Evolutionary conservation across 2,888 invertebrate species (phyloP), one percentile per base, ranked within the genome.

Genomic region (Isoperla grammatica): DNA sequence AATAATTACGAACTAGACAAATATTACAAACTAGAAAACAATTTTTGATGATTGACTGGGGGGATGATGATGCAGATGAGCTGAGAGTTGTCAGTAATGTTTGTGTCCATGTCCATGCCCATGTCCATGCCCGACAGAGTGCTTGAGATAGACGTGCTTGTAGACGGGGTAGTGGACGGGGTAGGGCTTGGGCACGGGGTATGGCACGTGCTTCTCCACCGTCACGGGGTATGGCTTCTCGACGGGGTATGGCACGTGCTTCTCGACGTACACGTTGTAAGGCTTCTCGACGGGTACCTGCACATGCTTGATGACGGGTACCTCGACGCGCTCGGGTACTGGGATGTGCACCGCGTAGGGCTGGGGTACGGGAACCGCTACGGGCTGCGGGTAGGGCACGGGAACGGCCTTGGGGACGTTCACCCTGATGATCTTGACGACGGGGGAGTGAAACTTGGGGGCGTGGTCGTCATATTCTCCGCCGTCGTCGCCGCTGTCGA

Each of bases 261-360:
- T 64, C 57, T 62, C 63, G 11, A 63, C 55, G 57, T 45, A 53
- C 12, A 63, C 63, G 9, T 59, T 59, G 45, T 60, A 61, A 1
- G 61, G 61, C 42, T 61, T 61, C 29, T 63, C 58, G n/a, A 63
- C 65, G 49, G 63, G 59, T 37, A 65, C 65, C 22, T 63, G 62
- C 22, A 65, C 48, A 37, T 55, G 45, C 45, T 57, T 62, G 29
- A 50, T 57, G 48, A 62, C 60, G 8, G 39, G 50, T 13, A 63
- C 61, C 29, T 57, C 57, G 9, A 60, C 60, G 13, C 39, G 54
- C 29, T 54, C 55, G 39, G 60, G 60, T 17, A 55, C 55, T n/a
- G 53, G 53, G 12, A 53, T 39, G 48, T 60, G 54, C 15, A 60
- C 55, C 39, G 60, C 48, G 53, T 53, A 53, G 29, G 45, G 20